A percentile compares a stretch with the other conserved stretches of the same genome.
Conservation (phyloP, 2,113 vertebrate species). For the Cygnus buccinator region DNA sequence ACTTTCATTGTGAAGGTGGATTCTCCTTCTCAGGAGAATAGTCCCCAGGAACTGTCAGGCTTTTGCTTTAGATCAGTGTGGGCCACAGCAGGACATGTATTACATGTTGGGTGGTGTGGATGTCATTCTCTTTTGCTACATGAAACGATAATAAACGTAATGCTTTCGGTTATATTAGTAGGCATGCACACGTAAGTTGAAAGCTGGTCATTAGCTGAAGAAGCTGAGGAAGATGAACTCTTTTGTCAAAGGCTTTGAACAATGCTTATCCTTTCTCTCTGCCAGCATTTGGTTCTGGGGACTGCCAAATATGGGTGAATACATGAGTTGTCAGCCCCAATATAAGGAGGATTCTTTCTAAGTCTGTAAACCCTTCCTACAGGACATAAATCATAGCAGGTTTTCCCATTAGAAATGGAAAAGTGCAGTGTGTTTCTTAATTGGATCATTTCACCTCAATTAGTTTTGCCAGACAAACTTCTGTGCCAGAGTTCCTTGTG, state of each 20-base stretch:
- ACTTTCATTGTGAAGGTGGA: neutral
- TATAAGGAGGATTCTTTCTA: neutral
- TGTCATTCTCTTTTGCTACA: neutral
- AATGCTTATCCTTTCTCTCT: neutral
- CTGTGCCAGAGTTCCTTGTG: neutral
- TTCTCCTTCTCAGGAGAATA: neutral
- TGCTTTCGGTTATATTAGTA: neutral
- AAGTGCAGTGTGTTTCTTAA: slow-evolving; percentile 32
- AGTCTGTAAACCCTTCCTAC: slow-evolving; percentile 6
- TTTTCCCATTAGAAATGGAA: slow-evolving; percentile 38
- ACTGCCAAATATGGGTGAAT: neutral
- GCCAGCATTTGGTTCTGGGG: neutral
- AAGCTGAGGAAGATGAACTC: neutral
- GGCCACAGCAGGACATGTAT: neutral
- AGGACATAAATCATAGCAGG: neutral
- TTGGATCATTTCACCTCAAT: slow-evolving; percentile 44
- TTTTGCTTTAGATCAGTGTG: neutral
- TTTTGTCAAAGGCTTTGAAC: neutral
- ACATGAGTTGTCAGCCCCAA: neutral
- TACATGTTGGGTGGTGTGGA: neutral
- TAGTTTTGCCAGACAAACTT: slow-evolving; percentile 43
- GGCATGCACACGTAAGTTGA: neutral
- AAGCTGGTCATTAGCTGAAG: neutral
- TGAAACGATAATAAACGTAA: neutral
- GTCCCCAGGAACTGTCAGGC: neutral